Base-by-base conservation (phyloP, 2,797 vertebrate genomes). In the Triplophysa bombifrons region DNA sequence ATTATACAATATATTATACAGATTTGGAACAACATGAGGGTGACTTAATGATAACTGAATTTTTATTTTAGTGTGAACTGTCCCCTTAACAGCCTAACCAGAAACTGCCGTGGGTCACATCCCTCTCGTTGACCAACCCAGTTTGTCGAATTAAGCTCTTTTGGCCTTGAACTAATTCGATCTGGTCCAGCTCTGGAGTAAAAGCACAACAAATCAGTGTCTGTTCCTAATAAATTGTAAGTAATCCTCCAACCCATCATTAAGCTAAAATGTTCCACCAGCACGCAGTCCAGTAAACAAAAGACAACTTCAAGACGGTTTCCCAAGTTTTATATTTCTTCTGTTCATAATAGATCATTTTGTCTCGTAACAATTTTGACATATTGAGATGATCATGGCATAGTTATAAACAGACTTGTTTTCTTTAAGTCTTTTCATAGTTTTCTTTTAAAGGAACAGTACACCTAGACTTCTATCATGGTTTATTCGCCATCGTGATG, bases 111-210 rank as follows among this genome's bases (percentile, higher is more conserved):
- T 41, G 25, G 65, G 25, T 77, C 66, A 70, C 44, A 70, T 60
- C 8, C 66, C 66, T n/a, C 44, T 50, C n/a, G 50, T 76, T 50
- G 11, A 56, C 53, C 65, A 34, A 27, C 13, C 50, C 55, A 77
- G 55, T 70, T 61, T 19, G 25, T 77, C 55, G 61, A 50, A 70
- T 77, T 4, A 50, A 61, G 55, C 66, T 38, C 44, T 70, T 14
- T 34, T 58, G 13, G 44, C 44, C 55, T 70, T 70, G 75, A 70
- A 69, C 12, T 2, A 16, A 76, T 3, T 27, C 50, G 58, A 7
- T 38, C 22, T 68, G 22, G 22, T 34, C 22, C 55, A 73, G 41
- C 22, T 27, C 22, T 46, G 6, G 25, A 27, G 55, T 13, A 68
- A 58, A 30, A 48, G 38, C 6, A 48, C 5, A 41, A 68, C 9